Base-by-base conservation (phyloP, 2,888 invertebrate species). In the Dione juno region DNA sequence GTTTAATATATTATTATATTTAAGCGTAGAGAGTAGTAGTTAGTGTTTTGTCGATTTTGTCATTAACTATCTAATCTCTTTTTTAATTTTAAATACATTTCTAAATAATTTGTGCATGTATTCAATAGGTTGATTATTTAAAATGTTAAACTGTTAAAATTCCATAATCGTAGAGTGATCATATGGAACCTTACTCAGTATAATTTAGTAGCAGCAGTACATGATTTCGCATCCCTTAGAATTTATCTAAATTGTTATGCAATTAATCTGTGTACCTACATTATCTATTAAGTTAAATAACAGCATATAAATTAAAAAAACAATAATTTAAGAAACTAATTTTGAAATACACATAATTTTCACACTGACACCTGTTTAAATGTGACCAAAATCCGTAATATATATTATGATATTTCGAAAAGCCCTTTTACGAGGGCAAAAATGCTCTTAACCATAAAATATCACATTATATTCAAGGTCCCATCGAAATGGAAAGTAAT, bases 401-500 rank as follows among this genome's bases (percentile, higher is more conserved):
- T 77, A 76, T 73, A 69, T 59, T 57, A 70, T 72, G 69, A 40
- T 70, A 57, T 74, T 74, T 76, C 74, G 75, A 76, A 77, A 77
- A 67, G 52, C 37, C 28, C 16, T 41, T 45, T 50, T 53, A 43
- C 0, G 40, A 41, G 50, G 21, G 28, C 21, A 43, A 37, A 69
- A 66, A 61, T 52, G 13, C 21, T 13, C 9, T 19, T 67, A 66
- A 61, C 57, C 72, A 75, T 74, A 74, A 76, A 75, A 54, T 58
- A 28, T 54, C 59, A 48, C 58, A 71, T 73, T 69, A 71, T 69
- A 70, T 68, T 70, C 74, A 70, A 65, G 73, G 74, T 68, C 72
- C 71, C 48, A 74, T 74, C 53, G 75, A 78, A 78, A 79, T 75
- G 66, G 78, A 79, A 78, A 79, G 78, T 76, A 70, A 74, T 69